Base-by-base conservation (phyloP, 2,113 vertebrate species). In the Fulica atra region DNA sequence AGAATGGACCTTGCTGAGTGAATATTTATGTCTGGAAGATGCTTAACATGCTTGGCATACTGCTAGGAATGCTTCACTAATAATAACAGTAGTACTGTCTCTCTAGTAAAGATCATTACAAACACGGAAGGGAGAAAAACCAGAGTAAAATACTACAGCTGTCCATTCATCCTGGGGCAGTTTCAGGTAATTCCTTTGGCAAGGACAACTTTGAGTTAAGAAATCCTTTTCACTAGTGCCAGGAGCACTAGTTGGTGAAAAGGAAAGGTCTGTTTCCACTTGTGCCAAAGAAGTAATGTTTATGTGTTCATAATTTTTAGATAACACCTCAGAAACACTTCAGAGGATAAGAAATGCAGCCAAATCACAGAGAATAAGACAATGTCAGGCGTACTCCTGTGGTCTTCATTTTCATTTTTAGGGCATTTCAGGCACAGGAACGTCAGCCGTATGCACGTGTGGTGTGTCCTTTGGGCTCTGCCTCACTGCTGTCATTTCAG, bases 11-110 rank as follows among this genome's bases (percentile, higher is more conserved):
- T 88, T 78, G 57, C 33, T 81, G 77, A 88, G 61, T 71, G 61
- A 89, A 64, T 73, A 70, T 78, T 88, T 88, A 56, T 95, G 57
- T 81, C 83, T 92, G 56, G 48, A 81, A 92, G 80, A 60, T 48
- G 25, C 50, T 73, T 77, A 88, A 77, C n/a, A 54, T 65, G 44
- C 56, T 86, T 96, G 86, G 89, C 91, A 89, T 69, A 8, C n/a
- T 78, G 36, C 65, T 86, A 71, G 51, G 38, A 88, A 81, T 86
- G 54, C 76, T 66, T 92, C 73, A 56, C 24, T 64, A 91, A 69
- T 83, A 88, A 68, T 42, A 81, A 40, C 26, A 82, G 40, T 51
- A 64, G 35, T 53, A 40, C 13, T 44, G 44, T 31, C 70, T 86
- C 48, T 81, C 42, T 69, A 89, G 53, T 40, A 87, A 91, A 84